Base-by-base conservation (phyloP, 2,888 invertebrate species). In the Mythimna lalbum region DNA sequence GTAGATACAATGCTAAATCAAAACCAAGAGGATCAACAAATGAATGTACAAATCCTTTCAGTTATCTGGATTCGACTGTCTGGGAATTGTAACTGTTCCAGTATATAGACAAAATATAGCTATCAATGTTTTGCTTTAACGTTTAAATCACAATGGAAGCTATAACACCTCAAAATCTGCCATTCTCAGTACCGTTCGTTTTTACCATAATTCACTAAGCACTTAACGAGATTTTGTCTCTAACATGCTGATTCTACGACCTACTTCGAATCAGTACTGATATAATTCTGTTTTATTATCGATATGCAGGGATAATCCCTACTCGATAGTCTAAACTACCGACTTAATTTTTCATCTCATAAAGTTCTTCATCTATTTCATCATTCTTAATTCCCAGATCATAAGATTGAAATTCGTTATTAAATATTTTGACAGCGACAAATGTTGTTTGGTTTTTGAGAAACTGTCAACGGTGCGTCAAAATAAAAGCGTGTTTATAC, bases 201-300 rank as follows among this genome's bases (percentile, higher is more conserved):
- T 64, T 64, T 66, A 76, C 27, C 64, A 79, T 82, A 82, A 69
- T 39, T 80, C 53, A 80, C 67, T 68, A 76, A 80, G 62, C 63
- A 66, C 56, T 80, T 76, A 79, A 77, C 78, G 72, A 74, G 83
- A 81, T 84, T 82, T 82, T 78, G 84, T 88, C 82, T 68, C 73
- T 61, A 52, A 68, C 57, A 79, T 74, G 78, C 81, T 63, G 70
- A 82, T 72, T 69, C 56, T 19, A 47, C 60, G 68, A 76, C 76
- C 82, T 78, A 82, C 73, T 77, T 82, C 75, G 78, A 80, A 78
- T 78, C 75, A 78, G 76, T 77, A 73, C 76, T 74, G 57, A 76
- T 68, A 65, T 80, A 85, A 82, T 78, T 63, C 78, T 59, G 65
- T 69, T 73, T 81, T 81, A 81, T 50, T 66, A 73, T 76, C 70